Evolutionary conservation across 2,113 vertebrate genomes (phyloP), one percentile per base, ranked within the genome.

Genomic region (Empidonax traillii): DNA sequence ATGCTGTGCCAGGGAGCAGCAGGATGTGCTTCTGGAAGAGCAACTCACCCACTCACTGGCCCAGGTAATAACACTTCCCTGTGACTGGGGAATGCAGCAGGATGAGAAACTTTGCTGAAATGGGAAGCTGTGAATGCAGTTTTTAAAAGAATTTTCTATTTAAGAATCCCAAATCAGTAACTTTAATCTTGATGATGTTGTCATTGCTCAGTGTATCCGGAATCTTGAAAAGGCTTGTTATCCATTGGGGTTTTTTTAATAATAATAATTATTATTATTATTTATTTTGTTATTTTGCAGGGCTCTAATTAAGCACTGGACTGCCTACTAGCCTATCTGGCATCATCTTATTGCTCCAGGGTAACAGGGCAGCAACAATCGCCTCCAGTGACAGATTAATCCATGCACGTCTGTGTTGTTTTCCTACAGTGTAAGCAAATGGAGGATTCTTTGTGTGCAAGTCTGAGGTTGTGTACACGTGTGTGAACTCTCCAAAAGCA

Each of bases 361-460:
- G 46, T 67, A 68, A 15, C 28, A 69, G 47, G 68, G 59, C 33
- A 94, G 76, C 63, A 76, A 76, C 58, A n/a, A 4, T 23, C 1
- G 0, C 69, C 69, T 78, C 37, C 18, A 39, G 43, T 39, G 87
- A 47, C 3, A 17, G 87, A 74, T 33, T 73, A 74, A 35, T 35
- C 2, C 3, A 47, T 14, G 35, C 37, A 15, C 0, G 5, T 62
- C 49, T 66, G 30, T 39, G 55, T 44, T 69, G 44, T 24, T 93
- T 69, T 63, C 35, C 78, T 49, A 8, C 51, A n/a, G 41, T 4
- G 1, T 33, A 22, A 61, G 85, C 46, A 59, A 86, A 77, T 1
- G 94, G 63, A 88, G 44, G 31, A 67, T 90, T 82, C 94, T 94
- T 89, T 82, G 83, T 77, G 79, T 87, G 92, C 52, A 78, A 53